These are phyloP conservation scores for Trichopria drosophilae DNA, from an alignment of 2,888 invertebrate genomes.

Conservation along the genomic window DNA sequence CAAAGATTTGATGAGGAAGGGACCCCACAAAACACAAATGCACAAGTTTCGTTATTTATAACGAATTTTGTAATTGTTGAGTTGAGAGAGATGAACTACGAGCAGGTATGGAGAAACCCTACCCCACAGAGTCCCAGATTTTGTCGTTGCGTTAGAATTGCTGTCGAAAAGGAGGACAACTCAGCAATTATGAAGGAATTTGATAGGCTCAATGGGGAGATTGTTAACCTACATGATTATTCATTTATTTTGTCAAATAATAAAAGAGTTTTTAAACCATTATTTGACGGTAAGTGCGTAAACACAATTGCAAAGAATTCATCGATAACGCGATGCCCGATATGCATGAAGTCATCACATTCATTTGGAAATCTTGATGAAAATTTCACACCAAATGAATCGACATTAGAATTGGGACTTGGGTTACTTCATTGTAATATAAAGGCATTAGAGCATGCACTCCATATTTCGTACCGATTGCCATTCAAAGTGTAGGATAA, in stretches of 20 bases:
- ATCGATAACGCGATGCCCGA: neutral
- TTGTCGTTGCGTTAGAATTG: neutral
- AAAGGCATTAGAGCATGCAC: constrained; percentile 11
- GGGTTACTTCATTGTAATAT: constrained; percentile 5
- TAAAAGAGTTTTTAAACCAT: neutral
- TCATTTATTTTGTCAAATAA: neutral
- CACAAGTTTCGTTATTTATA: too few relatives aligned
- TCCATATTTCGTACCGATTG: too few relatives aligned
- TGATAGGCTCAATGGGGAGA: constrained; percentile 4
- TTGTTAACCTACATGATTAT: neutral
- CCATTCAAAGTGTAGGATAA: too few relatives aligned
- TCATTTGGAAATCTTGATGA: neutral
- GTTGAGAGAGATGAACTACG: too few relatives aligned
- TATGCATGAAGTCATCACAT: neutral
- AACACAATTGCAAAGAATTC: neutral
- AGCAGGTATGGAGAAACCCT: constrained; percentile 2
- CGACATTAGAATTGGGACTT: neutral
- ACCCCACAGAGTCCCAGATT: constrained; percentile 13
- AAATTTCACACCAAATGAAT: constrained; percentile 9
- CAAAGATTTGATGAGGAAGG: constrained; percentile 5
- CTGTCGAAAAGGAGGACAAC: constrained; percentile 8
- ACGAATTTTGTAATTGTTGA: too few relatives aligned
- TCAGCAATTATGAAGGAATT: constrained; percentile 2
- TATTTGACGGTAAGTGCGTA: constrained; percentile 7
- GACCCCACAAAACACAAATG: too few relatives aligned